Conservation (phyloP, 2,888 invertebrate genomes). For the Cerastis leucographa region DNA sequence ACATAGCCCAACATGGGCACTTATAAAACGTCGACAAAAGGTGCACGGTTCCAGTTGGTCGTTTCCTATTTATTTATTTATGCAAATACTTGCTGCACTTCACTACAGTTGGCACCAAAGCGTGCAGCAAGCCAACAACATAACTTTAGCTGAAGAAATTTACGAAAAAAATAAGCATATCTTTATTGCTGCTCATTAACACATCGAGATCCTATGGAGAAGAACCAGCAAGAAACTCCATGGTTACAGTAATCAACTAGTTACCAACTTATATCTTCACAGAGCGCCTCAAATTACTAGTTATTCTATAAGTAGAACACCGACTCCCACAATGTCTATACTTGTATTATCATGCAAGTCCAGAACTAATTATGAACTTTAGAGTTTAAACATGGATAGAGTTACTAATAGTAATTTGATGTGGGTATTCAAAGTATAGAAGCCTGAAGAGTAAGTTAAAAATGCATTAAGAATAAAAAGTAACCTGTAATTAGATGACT, state of each 20-base stretch:
- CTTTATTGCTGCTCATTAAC: too few species aligned
- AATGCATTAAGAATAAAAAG: not conserved
- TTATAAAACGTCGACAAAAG: too few species aligned
- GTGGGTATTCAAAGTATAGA: conserved; percentile 1
- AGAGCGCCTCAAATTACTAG: conserved; percentile 17
- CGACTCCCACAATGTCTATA: conserved; percentile 33
- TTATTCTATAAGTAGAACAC: not conserved
- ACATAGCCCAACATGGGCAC: too few species aligned
- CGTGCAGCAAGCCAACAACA: too few species aligned
- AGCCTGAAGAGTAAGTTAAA: not conserved
- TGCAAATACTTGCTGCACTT: too few species aligned
- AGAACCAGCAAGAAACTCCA: too few species aligned
- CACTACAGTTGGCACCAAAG: too few species aligned
- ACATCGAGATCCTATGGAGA: too few species aligned
- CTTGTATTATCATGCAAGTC: conserved; percentile 48
- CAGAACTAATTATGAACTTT: conserved; percentile 59
- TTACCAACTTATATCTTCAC: conserved; percentile 13
- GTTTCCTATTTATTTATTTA: too few species aligned
- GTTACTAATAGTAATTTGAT: conserved; percentile 34
- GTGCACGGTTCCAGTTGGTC: too few species aligned
- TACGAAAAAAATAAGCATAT: too few species aligned
- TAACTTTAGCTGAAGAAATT: too few species aligned
- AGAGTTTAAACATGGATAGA: conserved; percentile 42
- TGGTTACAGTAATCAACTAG: not conserved
- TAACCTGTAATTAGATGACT: not conserved